Percentiles rank a stretch among this genome's conserved stretches.
phyloP scores from a whole-genome alignment of 2,888 invertebrate genomes.

The Tachina grossa region DNA sequence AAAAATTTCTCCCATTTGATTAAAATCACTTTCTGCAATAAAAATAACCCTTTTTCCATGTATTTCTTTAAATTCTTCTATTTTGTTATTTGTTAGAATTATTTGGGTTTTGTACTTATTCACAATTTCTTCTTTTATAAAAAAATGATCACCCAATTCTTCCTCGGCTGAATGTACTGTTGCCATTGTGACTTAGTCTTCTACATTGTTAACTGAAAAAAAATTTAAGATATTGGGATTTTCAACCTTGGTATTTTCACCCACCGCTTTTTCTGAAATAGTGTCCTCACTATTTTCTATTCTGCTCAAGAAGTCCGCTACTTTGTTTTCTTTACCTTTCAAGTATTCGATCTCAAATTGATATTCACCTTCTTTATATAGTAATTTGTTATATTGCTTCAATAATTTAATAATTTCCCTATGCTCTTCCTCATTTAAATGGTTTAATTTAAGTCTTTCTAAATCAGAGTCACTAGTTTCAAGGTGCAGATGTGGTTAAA shows the following conservation, averaged over 20 bases:
- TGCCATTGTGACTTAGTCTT: conserved; percentile 34
- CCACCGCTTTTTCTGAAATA: not conserved
- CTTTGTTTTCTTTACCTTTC: conserved; percentile 52
- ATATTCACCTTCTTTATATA: conserved; percentile 29
- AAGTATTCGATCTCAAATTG: conserved; percentile 30
- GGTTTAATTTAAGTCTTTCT: not conserved
- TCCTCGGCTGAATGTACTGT: conserved; percentile 61
- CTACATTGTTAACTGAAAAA: not conserved
- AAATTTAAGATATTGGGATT: conserved; percentile 4
- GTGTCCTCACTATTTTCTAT: conserved; percentile 28
- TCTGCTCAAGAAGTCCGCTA: conserved; percentile 40
- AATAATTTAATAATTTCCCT: not conserved
- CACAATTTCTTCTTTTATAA: conserved; percentile 54
- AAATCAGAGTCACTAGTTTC: not conserved
- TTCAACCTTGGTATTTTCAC: not conserved
- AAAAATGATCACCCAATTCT: conserved; percentile 42
- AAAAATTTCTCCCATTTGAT: conserved; percentile 60
- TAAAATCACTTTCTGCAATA: conserved; percentile 66
- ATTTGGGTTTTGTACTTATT: conserved; percentile 60
- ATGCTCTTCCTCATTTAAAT: not conserved
- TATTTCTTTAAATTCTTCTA: conserved; percentile 25
- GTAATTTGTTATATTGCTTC: conserved; percentile 2
- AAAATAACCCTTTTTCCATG: conserved; percentile 66
- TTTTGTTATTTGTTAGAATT: conserved; percentile 60
- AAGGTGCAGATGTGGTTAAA: not conserved